Percentiles rank a stretch among this genome's conserved stretches.
These are phyloP conservation scores for Centrocercus urophasianus DNA, from an alignment of 2,113 vertebrate genomes.

Conservation along the genomic window DNA sequence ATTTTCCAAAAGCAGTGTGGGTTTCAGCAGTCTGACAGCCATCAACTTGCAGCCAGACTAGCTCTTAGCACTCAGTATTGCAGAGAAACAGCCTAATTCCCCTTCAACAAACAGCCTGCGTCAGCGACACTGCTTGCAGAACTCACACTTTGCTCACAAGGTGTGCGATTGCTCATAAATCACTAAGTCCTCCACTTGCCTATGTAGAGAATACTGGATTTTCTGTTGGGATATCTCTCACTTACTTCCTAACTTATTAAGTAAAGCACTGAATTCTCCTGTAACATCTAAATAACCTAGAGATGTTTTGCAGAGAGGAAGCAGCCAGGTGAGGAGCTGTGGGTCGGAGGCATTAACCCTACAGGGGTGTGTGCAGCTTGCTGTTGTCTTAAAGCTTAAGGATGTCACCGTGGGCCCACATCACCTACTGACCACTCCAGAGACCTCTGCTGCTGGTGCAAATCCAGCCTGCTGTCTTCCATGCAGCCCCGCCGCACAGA, in stretches of 20 bases:
- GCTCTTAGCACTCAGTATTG: background rate
- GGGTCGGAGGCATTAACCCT: background rate
- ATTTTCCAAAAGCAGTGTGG: background rate
- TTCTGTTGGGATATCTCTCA: background rate
- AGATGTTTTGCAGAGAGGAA: background rate
- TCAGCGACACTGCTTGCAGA: background rate
- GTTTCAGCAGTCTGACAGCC: conserved; percentile 22
- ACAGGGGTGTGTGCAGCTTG: background rate
- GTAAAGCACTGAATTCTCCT: background rate
- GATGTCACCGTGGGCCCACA: background rate
- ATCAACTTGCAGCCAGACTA: background rate
- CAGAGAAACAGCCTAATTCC: conserved; percentile 20
- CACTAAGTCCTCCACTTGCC: conserved; percentile 2
- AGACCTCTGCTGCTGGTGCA: rapidly evolving
- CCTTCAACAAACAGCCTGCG: background rate
- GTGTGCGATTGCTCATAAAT: background rate
- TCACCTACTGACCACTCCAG: too few relatives aligned
- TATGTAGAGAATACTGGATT: background rate
- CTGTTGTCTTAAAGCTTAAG: background rate
- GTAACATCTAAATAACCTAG: background rate
- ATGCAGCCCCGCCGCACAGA: background rate
- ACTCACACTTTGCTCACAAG: background rate
- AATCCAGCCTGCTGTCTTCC: background rate
- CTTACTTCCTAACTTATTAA: background rate
- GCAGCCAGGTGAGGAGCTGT: background rate